Percentiles rank a stretch among this genome's conserved stretches.
Evolutionary conservation across 2,113 vertebrate species (phyloP).

Genomic region (Xiphias gladius): DNA sequence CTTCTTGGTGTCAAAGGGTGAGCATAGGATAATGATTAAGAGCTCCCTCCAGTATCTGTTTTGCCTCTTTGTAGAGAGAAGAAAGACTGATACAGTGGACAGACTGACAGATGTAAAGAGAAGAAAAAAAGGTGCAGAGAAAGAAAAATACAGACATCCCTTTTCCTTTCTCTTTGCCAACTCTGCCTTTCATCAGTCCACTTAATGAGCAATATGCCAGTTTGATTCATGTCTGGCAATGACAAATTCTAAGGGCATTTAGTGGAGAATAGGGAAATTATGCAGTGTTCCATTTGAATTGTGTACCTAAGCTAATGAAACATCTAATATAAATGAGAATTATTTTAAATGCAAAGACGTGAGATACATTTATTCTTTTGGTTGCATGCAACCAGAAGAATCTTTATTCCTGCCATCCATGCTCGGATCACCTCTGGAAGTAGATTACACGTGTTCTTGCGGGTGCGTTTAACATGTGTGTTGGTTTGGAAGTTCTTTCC

Average conservation of each 20-base stretch:
- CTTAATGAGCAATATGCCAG: conserved; percentile 50
- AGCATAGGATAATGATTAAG: conserved; percentile 66
- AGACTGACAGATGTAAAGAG: conserved; percentile 36
- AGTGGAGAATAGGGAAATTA: conserved; percentile 31
- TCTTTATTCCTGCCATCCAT: background rate
- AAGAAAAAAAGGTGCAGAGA: conserved; percentile 51
- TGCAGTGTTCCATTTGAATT: conserved; percentile 5
- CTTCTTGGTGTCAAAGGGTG: conserved; percentile 52
- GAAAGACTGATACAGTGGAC: conserved; percentile 41
- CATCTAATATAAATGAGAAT: conserved; percentile 22
- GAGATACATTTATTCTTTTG: background rate
- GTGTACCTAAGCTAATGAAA: conserved; percentile 30
- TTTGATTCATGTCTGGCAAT: conserved; percentile 58
- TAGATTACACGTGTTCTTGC: background rate
- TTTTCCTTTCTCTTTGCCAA: conserved; percentile 1
- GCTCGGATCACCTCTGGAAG: background rate
- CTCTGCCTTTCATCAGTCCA: conserved; percentile 44
- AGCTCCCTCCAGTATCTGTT: conserved; percentile 56
- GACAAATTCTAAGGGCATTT: conserved; percentile 51
- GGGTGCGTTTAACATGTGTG: background rate
- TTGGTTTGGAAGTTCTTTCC: conserved; percentile 6
- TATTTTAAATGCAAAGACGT: conserved; percentile 17
- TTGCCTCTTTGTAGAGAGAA: conserved; percentile 35
- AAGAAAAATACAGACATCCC: background rate
- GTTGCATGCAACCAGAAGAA: background rate